Conservation (phyloP, 2,113 vertebrate species). For the Channa argus region DNA sequence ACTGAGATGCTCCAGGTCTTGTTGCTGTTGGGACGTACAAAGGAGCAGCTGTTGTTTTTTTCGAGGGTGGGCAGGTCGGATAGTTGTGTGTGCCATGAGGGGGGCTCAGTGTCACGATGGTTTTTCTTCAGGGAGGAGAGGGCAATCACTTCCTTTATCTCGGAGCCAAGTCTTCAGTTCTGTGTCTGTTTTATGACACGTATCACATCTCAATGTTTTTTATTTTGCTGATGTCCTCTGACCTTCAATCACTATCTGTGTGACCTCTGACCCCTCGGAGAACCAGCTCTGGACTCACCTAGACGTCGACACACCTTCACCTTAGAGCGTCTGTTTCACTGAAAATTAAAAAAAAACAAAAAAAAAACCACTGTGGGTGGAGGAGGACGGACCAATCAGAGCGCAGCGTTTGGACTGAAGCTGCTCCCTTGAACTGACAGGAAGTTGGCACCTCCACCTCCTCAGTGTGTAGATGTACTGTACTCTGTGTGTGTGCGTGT, state of each 20-base stretch:
- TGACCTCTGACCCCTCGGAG: constrained; percentile 44
- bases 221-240: background rate
- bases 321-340: constrained; percentile 24
- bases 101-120: background rate
- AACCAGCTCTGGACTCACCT: background rate
- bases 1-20: background rate
- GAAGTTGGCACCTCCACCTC: constrained; percentile 21
- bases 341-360: background rate
- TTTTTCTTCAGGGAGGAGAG: background rate
- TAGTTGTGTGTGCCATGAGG: background rate
- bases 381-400: constrained; percentile 62
- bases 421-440: constrained; percentile 18
- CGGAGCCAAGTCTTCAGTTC: background rate
- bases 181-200: background rate
- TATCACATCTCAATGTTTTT: background rate
- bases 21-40: background rate
- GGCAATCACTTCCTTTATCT: constrained; percentile 9
- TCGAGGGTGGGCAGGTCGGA: background rate
- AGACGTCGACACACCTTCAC: constrained; percentile 8
- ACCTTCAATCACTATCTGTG: background rate
- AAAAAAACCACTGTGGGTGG: constrained; percentile 47
- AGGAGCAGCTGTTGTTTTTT: constrained; percentile 1
- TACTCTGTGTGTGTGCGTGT: constrained; percentile 48
- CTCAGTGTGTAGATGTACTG: constrained; percentile 66
- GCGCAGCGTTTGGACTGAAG: constrained; percentile 12